Percentiles rank a stretch among this genome's conserved stretches.
Evolutionary conservation across 1,140 invertebrate species (phyloP).

Genomic region (Nasonia giraulti): DNA sequence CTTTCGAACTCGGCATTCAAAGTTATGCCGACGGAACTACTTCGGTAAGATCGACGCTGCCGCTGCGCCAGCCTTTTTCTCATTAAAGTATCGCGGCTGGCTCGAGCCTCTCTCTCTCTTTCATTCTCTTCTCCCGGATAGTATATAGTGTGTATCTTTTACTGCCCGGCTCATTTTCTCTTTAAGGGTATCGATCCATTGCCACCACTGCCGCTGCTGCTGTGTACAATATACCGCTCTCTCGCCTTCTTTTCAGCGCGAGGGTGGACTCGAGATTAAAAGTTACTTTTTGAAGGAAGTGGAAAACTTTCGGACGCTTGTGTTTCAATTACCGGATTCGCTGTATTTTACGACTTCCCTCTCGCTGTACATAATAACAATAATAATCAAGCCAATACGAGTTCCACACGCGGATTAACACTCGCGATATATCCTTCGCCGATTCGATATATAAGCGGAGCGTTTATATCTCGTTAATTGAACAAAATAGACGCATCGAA

Average conservation of each 20-base stretch:
- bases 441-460: slow-evolving; percentile 1
- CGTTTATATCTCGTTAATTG: slow-evolving; percentile 43
- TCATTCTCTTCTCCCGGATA: not conserved
- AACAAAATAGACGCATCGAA: slow-evolving; percentile 45
- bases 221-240: not conserved
- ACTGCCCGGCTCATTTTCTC: slow-evolving; percentile 41
- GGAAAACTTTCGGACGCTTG: slow-evolving; percentile 34
- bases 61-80: slow-evolving; percentile 32
- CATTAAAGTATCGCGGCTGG: slow-evolving; percentile 29
- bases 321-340: slow-evolving; percentile 27
- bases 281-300: slow-evolving; percentile 36
- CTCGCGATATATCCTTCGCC: not conserved
- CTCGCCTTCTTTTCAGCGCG: slow-evolving; percentile 12
- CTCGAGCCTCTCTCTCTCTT: slow-evolving; percentile 17
- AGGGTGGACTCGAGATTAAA: slow-evolving; percentile 43
- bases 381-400: not conserved
- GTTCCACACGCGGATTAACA: not conserved
- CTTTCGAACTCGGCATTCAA: slow-evolving; percentile 38
- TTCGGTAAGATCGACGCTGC: not conserved
- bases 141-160: slow-evolving; percentile 38
- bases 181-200: slow-evolving; percentile 39
- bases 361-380: not conserved
- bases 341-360: not conserved
- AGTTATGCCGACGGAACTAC: slow-evolving; percentile 22
- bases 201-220: not conserved